These are phyloP conservation scores for Drosophila triauraria DNA, from an alignment of 1,140 invertebrate species.

Conservation along the genomic window DNA sequence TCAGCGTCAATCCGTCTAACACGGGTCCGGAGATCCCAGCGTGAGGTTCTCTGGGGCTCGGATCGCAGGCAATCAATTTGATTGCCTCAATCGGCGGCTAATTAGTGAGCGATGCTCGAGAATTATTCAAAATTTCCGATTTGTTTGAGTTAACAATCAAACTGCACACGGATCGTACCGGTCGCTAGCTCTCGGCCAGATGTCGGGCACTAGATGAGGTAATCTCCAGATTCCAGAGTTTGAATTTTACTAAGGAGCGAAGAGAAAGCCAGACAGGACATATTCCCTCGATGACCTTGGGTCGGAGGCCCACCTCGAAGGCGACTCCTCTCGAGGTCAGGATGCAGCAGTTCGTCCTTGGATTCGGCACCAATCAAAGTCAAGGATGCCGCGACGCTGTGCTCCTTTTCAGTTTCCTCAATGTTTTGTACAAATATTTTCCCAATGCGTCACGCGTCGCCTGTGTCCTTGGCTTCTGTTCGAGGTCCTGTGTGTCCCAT, in stretches of 20 bases:
- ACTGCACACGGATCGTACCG: slow-evolving; percentile 22
- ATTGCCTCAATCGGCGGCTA: slow-evolving; percentile 81
- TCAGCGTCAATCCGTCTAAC: slow-evolving; percentile 72
- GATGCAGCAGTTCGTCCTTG: slow-evolving; percentile 53
- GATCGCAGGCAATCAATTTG: slow-evolving; percentile 71
- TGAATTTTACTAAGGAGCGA: slow-evolving; percentile 26
- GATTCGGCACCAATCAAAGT: slow-evolving; percentile 65
- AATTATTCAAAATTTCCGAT: slow-evolving; percentile 59
- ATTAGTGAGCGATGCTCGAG: slow-evolving; percentile 69
- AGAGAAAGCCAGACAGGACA: slow-evolving; percentile 37
- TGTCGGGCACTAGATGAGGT: slow-evolving; percentile 51
- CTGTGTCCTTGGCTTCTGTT: slow-evolving; percentile 77
- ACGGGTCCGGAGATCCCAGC: slow-evolving; percentile 51
- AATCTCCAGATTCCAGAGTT: slow-evolving; percentile 46
- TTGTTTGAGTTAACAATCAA: slow-evolving; percentile 58
- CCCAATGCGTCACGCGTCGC: slow-evolving; percentile 76
- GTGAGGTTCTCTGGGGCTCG: slow-evolving; percentile 36
- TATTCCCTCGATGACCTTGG: slow-evolving; percentile 59
- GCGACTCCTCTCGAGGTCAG: slow-evolving; percentile 56
- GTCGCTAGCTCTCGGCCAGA: slow-evolving; percentile 26
- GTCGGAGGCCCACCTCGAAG: slow-evolving; percentile 16
- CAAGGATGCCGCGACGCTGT: slow-evolving; percentile 62
- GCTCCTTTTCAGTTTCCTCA: slow-evolving; percentile 57
- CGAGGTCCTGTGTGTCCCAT: slow-evolving; percentile 51
- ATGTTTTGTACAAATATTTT: slow-evolving; percentile 75